These are phyloP conservation scores for Rhopilema esculentum DNA, from an alignment of 30 jellyfish, hydroid and myxozoan genomes.

Conservation along the genomic window DNA sequence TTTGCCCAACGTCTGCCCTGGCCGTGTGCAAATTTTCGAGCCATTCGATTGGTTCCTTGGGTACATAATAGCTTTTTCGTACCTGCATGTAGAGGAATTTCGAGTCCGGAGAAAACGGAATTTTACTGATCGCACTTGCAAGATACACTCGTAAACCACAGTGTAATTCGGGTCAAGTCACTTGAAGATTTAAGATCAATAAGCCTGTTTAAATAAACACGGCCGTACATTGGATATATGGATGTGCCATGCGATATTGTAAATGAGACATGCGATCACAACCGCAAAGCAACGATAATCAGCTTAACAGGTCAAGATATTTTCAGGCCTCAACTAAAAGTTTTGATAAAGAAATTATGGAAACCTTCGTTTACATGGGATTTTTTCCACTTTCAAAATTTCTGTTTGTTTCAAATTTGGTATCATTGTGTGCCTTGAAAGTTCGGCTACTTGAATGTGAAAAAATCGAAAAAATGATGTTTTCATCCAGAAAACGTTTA, in stretches of 20 bases:
- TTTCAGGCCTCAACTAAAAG: not conserved
- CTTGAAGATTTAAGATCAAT: not conserved
- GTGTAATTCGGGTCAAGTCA: not conserved
- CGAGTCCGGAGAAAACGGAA: not conserved
- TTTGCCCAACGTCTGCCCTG: not conserved
- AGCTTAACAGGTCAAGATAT: not conserved
- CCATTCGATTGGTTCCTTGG: not conserved
- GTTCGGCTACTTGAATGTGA: not conserved
- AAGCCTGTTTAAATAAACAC: not conserved
- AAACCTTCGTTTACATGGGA: not conserved
- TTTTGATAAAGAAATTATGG: not conserved
- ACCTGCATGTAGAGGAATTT: not conserved
- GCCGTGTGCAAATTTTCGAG: not conserved
- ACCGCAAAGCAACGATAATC: not conserved
- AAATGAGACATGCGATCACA: not conserved
- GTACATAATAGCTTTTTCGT: not conserved
- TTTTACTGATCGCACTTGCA: not conserved
- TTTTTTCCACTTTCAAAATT: not conserved
- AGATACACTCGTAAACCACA: not conserved
- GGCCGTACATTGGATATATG: not conserved
- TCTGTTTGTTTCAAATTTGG: not conserved
- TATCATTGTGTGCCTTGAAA: not conserved
- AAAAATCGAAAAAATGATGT: not conserved
- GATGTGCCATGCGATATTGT: not conserved
- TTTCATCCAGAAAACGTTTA: not conserved